phyloP scores from a whole-genome alignment of 2,888 invertebrate species.

The Copidosoma aretas region DNA sequence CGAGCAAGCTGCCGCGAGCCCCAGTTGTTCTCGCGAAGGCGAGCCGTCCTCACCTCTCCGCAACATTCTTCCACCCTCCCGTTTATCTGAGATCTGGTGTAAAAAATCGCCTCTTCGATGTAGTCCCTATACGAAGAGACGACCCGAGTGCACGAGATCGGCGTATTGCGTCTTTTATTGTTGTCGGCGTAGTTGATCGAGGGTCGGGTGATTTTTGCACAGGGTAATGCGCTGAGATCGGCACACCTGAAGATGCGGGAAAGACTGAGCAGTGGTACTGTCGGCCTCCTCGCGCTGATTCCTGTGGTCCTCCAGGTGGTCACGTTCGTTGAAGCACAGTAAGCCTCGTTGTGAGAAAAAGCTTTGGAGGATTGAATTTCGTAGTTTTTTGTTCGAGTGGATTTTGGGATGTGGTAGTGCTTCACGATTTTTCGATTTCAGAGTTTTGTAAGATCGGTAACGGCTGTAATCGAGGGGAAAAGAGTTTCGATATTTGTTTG shows the following conservation, averaged over 20 bases:
- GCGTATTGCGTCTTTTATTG: too few relatives aligned
- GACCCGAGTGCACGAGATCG: neutral
- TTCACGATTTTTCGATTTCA: too few relatives aligned
- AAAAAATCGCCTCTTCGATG: too few relatives aligned
- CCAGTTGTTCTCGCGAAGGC: neutral
- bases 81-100: neutral
- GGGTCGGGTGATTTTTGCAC: too few relatives aligned
- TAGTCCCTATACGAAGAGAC: neutral
- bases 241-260: neutral
- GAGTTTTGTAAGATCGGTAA: too few relatives aligned
- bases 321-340: constrained; percentile 13
- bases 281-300: neutral
- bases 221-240: neutral
- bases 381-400: too few relatives aligned
- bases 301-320: neutral
- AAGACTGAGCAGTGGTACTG: neutral
- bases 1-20: neutral
- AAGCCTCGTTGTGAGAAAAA: constrained; percentile 7
- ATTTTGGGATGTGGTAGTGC: too few relatives aligned
- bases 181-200: too few relatives aligned
- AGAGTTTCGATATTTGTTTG: too few relatives aligned
- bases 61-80: neutral
- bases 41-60: neutral
- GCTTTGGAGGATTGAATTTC: too few relatives aligned
- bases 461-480: too few relatives aligned